Conservation (phyloP, 2,888 invertebrate species). For the Caenorhabditis auriculariae region DNA sequence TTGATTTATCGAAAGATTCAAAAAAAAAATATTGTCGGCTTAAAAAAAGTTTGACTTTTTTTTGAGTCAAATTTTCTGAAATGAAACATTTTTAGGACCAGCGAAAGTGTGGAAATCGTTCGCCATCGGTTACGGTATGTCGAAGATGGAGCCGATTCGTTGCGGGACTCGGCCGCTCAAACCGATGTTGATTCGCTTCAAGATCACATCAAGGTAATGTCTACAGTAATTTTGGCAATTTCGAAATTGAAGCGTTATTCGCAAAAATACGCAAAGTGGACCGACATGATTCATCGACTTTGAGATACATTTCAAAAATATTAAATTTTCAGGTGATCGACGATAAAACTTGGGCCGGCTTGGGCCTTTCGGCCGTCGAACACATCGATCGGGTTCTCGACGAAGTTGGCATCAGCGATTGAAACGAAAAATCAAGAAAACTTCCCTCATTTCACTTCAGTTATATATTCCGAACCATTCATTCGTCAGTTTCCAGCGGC, state of each 20-base stretch:
- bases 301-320: too few species aligned
- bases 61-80: background rate
- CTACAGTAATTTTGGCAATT: background rate
- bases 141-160: constrained; percentile 28
- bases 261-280: background rate
- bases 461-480: too few species aligned
- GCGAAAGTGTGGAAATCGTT: constrained; percentile 20
- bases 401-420: constrained; percentile 26
- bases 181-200: constrained; percentile 21
- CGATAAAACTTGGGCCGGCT: constrained; percentile 44
- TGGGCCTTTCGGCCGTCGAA: constrained; percentile 46
- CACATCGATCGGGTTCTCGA: constrained; percentile 52
- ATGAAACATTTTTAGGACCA: constrained; percentile 5
- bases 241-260: too few species aligned
- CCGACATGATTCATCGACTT: constrained; percentile 14
- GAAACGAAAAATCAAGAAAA: too few species aligned
- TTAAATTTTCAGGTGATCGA: constrained; percentile 29
- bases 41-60: too few species aligned
- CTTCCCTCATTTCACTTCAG: too few species aligned
- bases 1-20: too few species aligned
- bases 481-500: too few species aligned
- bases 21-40: too few species aligned
- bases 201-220: constrained; percentile 17
- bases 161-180: constrained; percentile 30
- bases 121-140: constrained; percentile 36